Evolutionary conservation across 2,113 vertebrate species (phyloP), one percentile per base, ranked within the genome.

Genomic region (Pyxicephalus adspersus): DNA sequence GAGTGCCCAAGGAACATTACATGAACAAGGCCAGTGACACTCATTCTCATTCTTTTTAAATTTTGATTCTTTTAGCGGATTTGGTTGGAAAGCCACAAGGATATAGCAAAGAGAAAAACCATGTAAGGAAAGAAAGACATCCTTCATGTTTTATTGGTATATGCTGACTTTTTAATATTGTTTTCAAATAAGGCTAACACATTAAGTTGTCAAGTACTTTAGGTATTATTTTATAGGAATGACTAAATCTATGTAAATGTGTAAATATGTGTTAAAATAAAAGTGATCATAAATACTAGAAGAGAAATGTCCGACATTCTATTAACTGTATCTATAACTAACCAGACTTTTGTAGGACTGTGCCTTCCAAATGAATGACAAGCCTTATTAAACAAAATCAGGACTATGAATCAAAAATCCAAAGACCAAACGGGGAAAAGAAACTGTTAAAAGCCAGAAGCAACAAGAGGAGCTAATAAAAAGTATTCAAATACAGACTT

Each of bases 371-470:
- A 68, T 60, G 38, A 78, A 70, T 68, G 29, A 25, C 54, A 50
- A 54, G 60, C 31, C 19, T 11, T 57, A 60, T 50, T 73, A 74
- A 74, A 58, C 58, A 29, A 74, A 60, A 23, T 61, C 58, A 76
- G 22, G 38, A n/a, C 64, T 60, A 68, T 58, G 64, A 57, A 68
- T 79, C 29, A 60, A 58, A 76, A 38, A 45, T 68, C 77, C 29
- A 50, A 68, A 18, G 64, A 68, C 25, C 45, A 60, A 79, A 57
- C 29, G 22, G 25, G 28, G 23, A 55, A 78, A 13, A 38, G 4
- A n/a, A 57, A 78, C 51, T 45, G 34, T 67, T 23, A 29, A 54
- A 78, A 78, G 29, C 64, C 61, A 77, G 75, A 26, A 77, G 75
- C 75, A 77, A 64, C 23, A 52, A 61, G 22, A 76, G 50, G 57